These are phyloP conservation scores for Peromyscus leucopus DNA, from an alignment of 2,113 vertebrate species.

Conservation along the genomic window DNA sequence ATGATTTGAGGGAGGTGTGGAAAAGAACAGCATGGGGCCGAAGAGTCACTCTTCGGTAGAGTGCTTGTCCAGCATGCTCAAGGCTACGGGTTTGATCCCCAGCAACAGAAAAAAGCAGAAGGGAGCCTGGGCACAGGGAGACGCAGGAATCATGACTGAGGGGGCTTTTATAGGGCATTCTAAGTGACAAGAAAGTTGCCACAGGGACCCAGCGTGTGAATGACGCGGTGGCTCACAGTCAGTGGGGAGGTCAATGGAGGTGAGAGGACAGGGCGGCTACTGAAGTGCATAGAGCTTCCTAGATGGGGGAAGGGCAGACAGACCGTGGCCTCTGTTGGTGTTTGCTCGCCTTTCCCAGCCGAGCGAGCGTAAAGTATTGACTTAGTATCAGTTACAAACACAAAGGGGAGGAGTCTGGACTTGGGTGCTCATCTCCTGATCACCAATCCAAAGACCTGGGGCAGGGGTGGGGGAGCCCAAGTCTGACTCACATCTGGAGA, in stretches of 20 bases:
- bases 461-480: background rate
- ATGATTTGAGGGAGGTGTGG: background rate
- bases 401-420: background rate
- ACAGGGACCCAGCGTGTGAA: accelerated
- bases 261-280: background rate
- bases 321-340: accelerated
- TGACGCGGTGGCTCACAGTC: background rate
- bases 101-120: background rate
- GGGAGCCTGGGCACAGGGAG: background rate
- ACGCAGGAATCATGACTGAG: background rate
- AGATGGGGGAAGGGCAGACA: too few relatives aligned
- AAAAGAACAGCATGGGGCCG: background rate
- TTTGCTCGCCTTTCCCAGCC: background rate
- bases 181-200: background rate
- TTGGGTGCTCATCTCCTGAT: background rate
- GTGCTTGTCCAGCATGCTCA: background rate
- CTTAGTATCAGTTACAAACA: background rate
- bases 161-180: background rate
- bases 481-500: background rate
- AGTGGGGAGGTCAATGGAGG: accelerated
- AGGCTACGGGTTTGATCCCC: background rate
- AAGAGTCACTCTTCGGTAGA: background rate
- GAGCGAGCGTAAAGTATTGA: background rate
- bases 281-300: background rate
- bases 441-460: background rate